Conservation (phyloP, 2,888 invertebrate species). For the Mythimna pallens region DNA sequence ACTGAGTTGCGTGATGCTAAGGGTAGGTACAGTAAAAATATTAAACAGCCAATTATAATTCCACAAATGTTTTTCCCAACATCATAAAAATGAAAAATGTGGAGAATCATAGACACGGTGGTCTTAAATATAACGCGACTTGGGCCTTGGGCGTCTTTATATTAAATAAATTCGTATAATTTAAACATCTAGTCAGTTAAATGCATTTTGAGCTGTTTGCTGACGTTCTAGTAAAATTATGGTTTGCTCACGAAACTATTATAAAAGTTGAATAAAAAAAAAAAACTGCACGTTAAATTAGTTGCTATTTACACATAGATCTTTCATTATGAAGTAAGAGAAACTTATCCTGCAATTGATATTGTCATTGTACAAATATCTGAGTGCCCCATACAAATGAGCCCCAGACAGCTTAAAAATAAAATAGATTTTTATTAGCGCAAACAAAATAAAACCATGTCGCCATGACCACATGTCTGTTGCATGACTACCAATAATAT, state of each 20-base stretch:
- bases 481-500: constrained; percentile 60
- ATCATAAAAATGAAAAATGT: constrained; percentile 6
- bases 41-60: constrained; percentile 46
- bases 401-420: constrained; percentile 57
- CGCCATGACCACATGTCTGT: constrained; percentile 44
- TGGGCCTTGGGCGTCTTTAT: background rate
- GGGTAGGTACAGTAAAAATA: constrained; percentile 20
- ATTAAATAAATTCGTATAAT: background rate
- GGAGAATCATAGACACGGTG: background rate
- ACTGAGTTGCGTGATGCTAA: constrained; percentile 26
- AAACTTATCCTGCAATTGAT: constrained; percentile 6
- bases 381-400: constrained; percentile 27
- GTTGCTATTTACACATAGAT: no score
- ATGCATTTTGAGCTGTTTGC: background rate
- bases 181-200: background rate
- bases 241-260: background rate
- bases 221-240: background rate
- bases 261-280: background rate
- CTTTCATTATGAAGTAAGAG: background rate
- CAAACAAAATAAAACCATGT: constrained; percentile 50
- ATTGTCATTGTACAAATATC: constrained; percentile 4
- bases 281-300: background rate
- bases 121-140: background rate
- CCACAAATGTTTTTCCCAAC: constrained; percentile 9
- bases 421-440: constrained; percentile 54